phyloP scores from a whole-genome alignment of 1,140 invertebrate genomes.

The Tribolium castaneum region DNA sequence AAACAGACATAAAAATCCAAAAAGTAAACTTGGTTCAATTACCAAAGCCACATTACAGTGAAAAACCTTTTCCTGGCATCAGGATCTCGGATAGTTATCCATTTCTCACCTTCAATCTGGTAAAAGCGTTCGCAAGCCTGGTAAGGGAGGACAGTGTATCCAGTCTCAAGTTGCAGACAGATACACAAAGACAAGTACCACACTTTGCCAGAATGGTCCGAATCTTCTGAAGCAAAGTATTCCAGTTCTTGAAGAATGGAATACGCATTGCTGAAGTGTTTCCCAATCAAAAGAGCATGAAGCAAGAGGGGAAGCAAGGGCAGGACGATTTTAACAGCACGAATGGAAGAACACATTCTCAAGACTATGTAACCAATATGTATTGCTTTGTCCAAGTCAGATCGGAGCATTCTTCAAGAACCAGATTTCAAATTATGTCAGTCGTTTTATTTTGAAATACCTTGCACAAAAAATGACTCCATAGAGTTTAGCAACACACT shows the following conservation, averaged over 20 bases:
- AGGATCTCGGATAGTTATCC: conserved; percentile 58
- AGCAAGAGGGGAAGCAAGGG: conserved; percentile 63
- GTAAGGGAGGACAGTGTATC: conserved; percentile 60
- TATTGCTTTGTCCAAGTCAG: conserved; percentile 59
- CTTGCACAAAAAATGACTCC: conserved; percentile 65
- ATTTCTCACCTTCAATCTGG: conserved; percentile 62
- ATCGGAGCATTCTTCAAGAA: conserved; percentile 57
- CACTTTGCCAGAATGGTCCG: conserved; percentile 64
- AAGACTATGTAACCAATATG: conserved; percentile 63
- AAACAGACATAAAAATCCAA: neutral
- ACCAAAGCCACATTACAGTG: conserved; percentile 66
- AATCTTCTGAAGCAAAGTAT: conserved; percentile 60
- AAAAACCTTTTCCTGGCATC: conserved; percentile 64
- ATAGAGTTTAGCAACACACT: conserved; percentile 66
- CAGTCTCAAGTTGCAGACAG: conserved; percentile 66
- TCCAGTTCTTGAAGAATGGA: conserved; percentile 64
- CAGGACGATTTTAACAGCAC: conserved; percentile 59
- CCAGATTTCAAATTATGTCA: neutral
- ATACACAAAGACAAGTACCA: conserved; percentile 67
- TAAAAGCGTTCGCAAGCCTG: conserved; percentile 61
- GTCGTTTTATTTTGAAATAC: conserved; percentile 46
- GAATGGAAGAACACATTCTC: conserved; percentile 62
- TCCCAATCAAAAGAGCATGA: conserved; percentile 61
- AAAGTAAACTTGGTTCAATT: conserved; percentile 44
- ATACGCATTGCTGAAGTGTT: conserved; percentile 62